These are phyloP conservation scores for Aegotheles bennettii DNA, from an alignment of 2,113 vertebrate species.

Conservation along the genomic window DNA sequence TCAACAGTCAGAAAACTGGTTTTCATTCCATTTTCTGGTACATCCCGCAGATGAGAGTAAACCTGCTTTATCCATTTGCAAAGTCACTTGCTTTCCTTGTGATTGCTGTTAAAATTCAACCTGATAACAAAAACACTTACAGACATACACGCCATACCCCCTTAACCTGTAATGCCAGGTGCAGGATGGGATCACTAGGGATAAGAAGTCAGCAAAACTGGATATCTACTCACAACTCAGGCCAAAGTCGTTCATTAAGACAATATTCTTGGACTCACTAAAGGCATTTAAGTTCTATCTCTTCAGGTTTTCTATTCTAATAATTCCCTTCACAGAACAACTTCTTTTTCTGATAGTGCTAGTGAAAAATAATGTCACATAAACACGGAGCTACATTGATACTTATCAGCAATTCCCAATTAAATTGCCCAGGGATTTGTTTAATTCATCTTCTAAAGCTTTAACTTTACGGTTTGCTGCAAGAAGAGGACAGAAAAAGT, in stretches of 20 bases:
- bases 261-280: neutral
- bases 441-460: neutral
- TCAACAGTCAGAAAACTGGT: neutral
- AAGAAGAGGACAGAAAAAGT: neutral
- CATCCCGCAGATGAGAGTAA: neutral
- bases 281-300: neutral
- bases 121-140: neutral
- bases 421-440: neutral
- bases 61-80: neutral
- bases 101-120: neutral
- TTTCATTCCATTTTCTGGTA: neutral
- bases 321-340: neutral
- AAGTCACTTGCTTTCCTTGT: neutral
- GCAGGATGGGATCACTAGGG: neutral
- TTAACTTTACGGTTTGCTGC: neutral
- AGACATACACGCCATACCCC: accelerated
- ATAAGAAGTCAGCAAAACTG: neutral
- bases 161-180: accelerated
- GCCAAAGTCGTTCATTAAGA: neutral
- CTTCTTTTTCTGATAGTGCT: neutral
- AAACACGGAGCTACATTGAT: neutral
- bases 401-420: neutral
- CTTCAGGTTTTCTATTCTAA: neutral
- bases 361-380: neutral
- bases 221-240: neutral